Evolutionary conservation across 2,113 vertebrate species (phyloP).

Genomic region (Tetrax tetrax): DNA sequence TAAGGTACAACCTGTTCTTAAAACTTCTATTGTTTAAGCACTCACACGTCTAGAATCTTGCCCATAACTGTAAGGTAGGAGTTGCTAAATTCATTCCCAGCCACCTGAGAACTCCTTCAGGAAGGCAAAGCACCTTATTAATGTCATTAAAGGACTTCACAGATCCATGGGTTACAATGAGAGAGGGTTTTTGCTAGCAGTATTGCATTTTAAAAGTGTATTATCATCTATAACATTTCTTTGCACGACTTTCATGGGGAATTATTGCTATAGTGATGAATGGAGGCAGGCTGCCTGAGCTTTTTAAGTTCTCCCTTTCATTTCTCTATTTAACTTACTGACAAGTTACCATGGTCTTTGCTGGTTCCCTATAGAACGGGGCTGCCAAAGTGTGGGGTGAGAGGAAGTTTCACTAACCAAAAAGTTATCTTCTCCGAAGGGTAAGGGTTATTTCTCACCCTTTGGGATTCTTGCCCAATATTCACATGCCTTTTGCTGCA

Average conservation of each 20-base stretch:
- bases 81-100: not conserved
- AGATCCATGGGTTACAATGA: not conserved
- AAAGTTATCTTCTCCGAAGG: rapidly evolving
- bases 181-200: not conserved
- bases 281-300: not conserved
- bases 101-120: not conserved
- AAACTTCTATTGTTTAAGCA: not conserved
- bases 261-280: conserved; percentile 12
- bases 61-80: not conserved
- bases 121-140: not conserved
- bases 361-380: not conserved
- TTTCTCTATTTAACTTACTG: not conserved
- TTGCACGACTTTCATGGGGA: not conserved
- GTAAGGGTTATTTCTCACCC: not conserved
- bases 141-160: not conserved
- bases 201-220: not conserved
- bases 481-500: not conserved
- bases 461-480: not conserved
- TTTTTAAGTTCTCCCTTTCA: not conserved
- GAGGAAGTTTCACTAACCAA: not conserved
- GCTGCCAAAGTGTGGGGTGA: not conserved
- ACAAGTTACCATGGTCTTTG: not conserved
- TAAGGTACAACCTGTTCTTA: not conserved
- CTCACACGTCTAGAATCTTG: rapidly evolving
- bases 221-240: not conserved